Evolutionary conservation across 2,113 vertebrate species (phyloP).

Genomic region (Ochotona curzoniae): DNA sequence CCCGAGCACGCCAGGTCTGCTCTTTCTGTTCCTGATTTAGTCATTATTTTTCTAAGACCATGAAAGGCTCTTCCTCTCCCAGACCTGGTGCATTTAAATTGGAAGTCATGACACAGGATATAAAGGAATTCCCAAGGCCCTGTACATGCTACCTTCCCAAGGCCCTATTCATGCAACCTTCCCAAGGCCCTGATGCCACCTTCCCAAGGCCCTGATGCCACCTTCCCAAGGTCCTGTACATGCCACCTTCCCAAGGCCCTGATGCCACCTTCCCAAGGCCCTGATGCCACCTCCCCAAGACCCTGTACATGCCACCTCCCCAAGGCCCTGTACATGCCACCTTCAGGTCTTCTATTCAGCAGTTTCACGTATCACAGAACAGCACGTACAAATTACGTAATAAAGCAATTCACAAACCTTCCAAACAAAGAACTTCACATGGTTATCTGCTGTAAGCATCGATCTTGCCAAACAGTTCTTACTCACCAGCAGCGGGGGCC

Average conservation of each 20-base stretch:
- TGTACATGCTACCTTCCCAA: constrained; percentile 3
- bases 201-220: too few relatives aligned
- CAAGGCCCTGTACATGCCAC: background rate
- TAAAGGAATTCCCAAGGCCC: constrained; percentile 45
- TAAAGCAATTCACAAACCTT: background rate
- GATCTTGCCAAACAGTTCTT: constrained; percentile 56
- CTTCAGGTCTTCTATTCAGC: background rate
- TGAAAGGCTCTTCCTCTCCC: background rate
- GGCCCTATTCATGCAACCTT: too few relatives aligned
- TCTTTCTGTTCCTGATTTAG: background rate
- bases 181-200: too few relatives aligned
- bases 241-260: too few relatives aligned
- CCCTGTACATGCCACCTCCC: too few relatives aligned
- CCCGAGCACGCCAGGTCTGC: background rate
- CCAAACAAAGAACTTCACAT: background rate
- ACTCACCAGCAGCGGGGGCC: constrained; percentile 53
- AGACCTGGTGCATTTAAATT: background rate
- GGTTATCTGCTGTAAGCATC: background rate
- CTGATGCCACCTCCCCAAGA: too few relatives aligned
- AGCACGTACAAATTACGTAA: background rate
- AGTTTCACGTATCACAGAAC: background rate
- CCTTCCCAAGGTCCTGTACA: too few relatives aligned
- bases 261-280: too few relatives aligned
- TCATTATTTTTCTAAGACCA: constrained; percentile 1
- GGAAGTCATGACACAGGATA: constrained; percentile 39